Percentiles rank a stretch among this genome's conserved stretches.
These are phyloP conservation scores for Camponotus pennsylvanicus DNA, from an alignment of 1,140 invertebrate genomes.

Conservation along the genomic window DNA sequence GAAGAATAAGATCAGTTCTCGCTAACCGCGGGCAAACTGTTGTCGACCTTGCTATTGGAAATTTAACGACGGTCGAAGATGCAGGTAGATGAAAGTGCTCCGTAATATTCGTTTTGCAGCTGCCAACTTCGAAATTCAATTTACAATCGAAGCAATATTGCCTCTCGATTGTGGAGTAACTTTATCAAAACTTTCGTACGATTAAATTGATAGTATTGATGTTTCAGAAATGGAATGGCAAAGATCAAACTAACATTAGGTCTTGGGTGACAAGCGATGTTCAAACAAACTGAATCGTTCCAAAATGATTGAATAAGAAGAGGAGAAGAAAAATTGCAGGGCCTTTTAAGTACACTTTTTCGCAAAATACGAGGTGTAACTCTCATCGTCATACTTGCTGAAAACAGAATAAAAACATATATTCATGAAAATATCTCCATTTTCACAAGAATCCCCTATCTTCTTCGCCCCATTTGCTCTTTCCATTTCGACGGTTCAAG, in stretches of 20 bases:
- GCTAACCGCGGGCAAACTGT: constrained; percentile 46
- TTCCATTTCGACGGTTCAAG: not conserved
- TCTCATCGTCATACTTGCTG: not conserved
- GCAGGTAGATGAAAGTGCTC: constrained; percentile 14
- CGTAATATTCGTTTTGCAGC: not conserved
- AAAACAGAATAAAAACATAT: not conserved
- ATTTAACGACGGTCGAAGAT: constrained; percentile 17
- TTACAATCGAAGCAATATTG: not conserved
- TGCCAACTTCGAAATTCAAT: constrained; percentile 32
- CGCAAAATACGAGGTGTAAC: not conserved
- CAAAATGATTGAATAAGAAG: not conserved
- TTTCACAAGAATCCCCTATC: constrained; percentile 21
- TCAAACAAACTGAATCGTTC: not conserved
- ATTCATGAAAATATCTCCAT: not conserved
- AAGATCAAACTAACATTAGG: not conserved
- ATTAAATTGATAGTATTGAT: not conserved
- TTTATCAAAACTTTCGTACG: constrained; percentile 16
- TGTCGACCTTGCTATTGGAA: constrained; percentile 40
- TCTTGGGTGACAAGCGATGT: not conserved
- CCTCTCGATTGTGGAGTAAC: constrained; percentile 3
- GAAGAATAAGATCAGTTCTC: constrained; percentile 45
- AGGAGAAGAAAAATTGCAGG: not conserved
- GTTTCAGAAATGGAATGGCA: not conserved
- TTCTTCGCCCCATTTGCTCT: not conserved
- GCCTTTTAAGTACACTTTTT: not conserved